Base-by-base conservation (phyloP, 2,888 invertebrate genomes). In the Apodemia mormo region DNA sequence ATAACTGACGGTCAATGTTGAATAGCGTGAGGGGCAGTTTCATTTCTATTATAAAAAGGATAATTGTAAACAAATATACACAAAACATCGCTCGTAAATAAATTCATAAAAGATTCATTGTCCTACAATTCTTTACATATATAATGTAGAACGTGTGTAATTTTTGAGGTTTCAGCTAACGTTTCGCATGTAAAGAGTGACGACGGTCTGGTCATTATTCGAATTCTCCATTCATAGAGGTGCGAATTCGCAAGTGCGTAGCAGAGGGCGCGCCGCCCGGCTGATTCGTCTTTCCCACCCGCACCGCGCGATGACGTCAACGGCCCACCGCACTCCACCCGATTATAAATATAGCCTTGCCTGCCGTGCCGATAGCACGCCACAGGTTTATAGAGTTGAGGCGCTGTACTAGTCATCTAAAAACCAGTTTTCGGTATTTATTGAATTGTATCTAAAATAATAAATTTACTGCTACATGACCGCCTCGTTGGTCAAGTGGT, bases 161-260 rank as follows among this genome's bases (percentile, higher is more conserved):
- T 14, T 14, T 79, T 84, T 77, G 74, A 78, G 71, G 80, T 84
- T 22, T 85, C 83, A 82, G 83, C 82, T 85, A 84, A 85, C 82
- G 83, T 85, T 82, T 80, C 82, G 82, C 84, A 85, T 86, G 86
- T 82, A 9, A 45, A 45, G 45, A 45, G 45, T 45, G 82, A 79
- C 79, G 79, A 81, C 77, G 80, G 79, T 77, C 82, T 85, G 81
- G 85, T 83, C 82, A 88, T 89, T 90, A 90, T 89, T 87, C 88
- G 85, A 89, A 89, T 88, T 85, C 80, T 89, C 85, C 92, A 92
- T 92, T 92, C 90, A 92, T 90, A 84, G 86, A 89, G 90, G 90
- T 90, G 90, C 86, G 87, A 92, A 90, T 90, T 91, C 86, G 89
- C 86, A 89, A 92, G 91, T 90, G 90, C 91, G 92, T 92, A 90